Base-by-base conservation (phyloP, 2,888 invertebrate species). In the Argyra leucocephala region DNA sequence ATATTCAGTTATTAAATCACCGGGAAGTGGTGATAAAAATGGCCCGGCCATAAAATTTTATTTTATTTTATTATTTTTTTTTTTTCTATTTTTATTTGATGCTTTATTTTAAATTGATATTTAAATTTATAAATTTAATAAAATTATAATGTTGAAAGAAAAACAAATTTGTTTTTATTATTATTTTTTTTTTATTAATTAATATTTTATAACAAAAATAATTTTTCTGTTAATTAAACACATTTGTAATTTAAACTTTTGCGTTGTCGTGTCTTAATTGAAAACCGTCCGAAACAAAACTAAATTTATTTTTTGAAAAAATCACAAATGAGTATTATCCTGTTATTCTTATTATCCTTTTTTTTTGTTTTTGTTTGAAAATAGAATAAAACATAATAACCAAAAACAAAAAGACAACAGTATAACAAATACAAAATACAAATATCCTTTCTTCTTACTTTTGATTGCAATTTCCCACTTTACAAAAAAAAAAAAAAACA, bases 1-100 rank as follows among this genome's bases (percentile, higher is more conserved):
- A 74, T 94, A 94, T 78, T 93, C 93, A 21, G 93, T 92, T 62
- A 93, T 83, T n/a, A 93, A 83, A 80, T 93, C 93, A 26, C 91
- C 90, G 37, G 92, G 91, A 61, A 93, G 78, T 0, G 92, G 91
- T 62, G 92, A 91, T 66, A 93, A 80, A 76, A 92, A 93, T 66
- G 93, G 91, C 66, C 92, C 92, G 64, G 92, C 91, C 92, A 93
- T 92, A 71, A 69, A 67, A 62, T 65, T 26, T 63, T 15, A 57
- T 59, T 15, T 57, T 10, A 3, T 12, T 60, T 60, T 18, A 22
- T 15, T 18, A 36, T 64, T 22, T 31, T 22, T 57, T 22, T 37
- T 37, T 62, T 22, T 22, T 18, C 37, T 62, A n/a, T 22, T 22
- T 48, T 48, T 22, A 5, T 22, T 22, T 10, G 3, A 18, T 61